Evolutionary conservation across 2,797 vertebrate genomes (phyloP).

Genomic region (Rhinichthys osculus): DNA sequence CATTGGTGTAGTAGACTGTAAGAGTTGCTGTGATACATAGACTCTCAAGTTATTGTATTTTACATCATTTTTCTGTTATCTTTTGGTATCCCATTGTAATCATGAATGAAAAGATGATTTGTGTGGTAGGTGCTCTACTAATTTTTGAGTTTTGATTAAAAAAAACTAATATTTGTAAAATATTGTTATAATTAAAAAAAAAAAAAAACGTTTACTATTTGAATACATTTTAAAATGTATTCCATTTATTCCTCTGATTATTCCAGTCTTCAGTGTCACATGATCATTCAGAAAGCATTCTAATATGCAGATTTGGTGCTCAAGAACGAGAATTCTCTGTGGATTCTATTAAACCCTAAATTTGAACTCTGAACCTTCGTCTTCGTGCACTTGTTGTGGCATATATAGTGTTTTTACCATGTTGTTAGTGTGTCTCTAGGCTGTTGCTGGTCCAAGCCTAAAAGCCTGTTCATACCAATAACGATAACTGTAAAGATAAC

Average conservation of each 20-base stretch:
- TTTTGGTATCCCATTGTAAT: background rate
- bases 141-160: background rate
- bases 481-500: too few species aligned
- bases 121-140: background rate
- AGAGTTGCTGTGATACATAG: background rate
- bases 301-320: background rate
- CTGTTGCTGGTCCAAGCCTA: too few species aligned
- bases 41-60: background rate
- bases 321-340: too few species aligned
- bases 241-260: background rate
- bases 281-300: background rate
- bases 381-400: too few species aligned
- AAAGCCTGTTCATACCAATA: too few species aligned
- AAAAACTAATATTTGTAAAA: slow-evolving; percentile 42
- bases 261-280: background rate
- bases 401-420: too few species aligned
- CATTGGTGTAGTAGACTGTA: background rate
- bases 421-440: too few species aligned
- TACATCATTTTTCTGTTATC: background rate
- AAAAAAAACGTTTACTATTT: background rate
- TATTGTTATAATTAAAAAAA: background rate
- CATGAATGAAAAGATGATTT: background rate
- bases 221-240: background rate
- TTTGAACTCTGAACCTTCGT: too few species aligned
- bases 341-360: too few species aligned